Evolutionary conservation across 1,140 invertebrate species (phyloP).

Genomic region (Sinella curviseta): DNA sequence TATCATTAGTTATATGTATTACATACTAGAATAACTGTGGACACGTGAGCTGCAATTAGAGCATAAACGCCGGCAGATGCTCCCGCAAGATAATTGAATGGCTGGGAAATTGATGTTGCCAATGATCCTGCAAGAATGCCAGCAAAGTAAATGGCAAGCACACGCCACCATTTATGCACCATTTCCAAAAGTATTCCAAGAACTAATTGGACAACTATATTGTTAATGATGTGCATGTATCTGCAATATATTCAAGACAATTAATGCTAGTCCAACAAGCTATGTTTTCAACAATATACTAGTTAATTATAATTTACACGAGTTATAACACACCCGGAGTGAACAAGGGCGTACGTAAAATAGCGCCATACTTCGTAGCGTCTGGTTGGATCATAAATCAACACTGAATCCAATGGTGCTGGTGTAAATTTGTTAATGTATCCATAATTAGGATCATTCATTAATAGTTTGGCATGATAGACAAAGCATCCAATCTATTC

Average conservation of each 20-base stretch:
- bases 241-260: slow-evolving; percentile 45
- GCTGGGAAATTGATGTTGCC: slow-evolving; percentile 56
- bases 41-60: slow-evolving; percentile 60
- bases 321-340: slow-evolving; percentile 64
- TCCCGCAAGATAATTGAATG: slow-evolving; percentile 57
- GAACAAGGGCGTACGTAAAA: slow-evolving; percentile 79
- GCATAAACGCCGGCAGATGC: slow-evolving; percentile 69
- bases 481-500: neutral
- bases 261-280: neutral
- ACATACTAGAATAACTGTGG: slow-evolving; percentile 62
- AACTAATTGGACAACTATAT: slow-evolving; percentile 61
- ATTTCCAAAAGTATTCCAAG: slow-evolving; percentile 64
- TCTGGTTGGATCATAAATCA: slow-evolving; percentile 71
- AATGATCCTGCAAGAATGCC: slow-evolving; percentile 54
- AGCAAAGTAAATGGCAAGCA: slow-evolving; percentile 53
- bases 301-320: neutral
- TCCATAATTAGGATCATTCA: slow-evolving; percentile 7
- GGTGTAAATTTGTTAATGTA: slow-evolving; percentile 52
- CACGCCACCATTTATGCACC: slow-evolving; percentile 60
- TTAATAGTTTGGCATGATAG: neutral
- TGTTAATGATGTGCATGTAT: slow-evolving; percentile 60
- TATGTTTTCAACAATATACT: neutral
- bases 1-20: neutral
- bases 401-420: slow-evolving; percentile 69
- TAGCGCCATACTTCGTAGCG: slow-evolving; percentile 75